Base-by-base conservation (phyloP, 2,888 invertebrate genomes). In the Apodemia zela region DNA sequence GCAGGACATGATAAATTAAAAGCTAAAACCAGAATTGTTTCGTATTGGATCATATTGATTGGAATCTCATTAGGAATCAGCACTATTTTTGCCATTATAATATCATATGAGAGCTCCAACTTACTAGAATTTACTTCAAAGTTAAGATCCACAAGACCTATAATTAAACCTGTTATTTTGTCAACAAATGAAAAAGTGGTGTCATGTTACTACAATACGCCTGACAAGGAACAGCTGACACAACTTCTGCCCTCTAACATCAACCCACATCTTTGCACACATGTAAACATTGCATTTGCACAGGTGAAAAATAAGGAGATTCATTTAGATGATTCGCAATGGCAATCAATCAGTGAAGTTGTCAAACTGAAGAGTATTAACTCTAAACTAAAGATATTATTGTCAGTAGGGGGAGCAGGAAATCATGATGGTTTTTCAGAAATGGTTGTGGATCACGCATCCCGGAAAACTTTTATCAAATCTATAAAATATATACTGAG, bases 211-310 rank as follows among this genome's bases (percentile, higher is more conserved):
- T 96, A 96, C 82, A 93, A 93, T 69, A 89, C 93, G 66, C 94
- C 94, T 5, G 73, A 69, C 63, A 73, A 74, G 63, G 78, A 80
- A 67, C 57, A 60, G 17, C 66, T 18, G 13, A 5, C 63, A n/a
- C 77, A 82, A 68, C 83, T 95, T 63, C 77, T 84, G 73, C 94
- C 95, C 7, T 76, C 84, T 45, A 84, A 92, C 72, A 93, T 97
- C 38, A 94, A 96, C 76, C 93, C 96, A 29, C 82, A 93, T 72
- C 87, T 97, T 64, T 98, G 97, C 80, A 96, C 97, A 1, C 97
- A 97, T 83, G 93, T 97, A 66, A 96, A 96, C 79, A 86, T 97
- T 64, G 97, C 95, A 57, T 95, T 96, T 87, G 95, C 95, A 25
- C 79, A 81, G 65, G 89, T 97, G 51, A 77, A 80, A 5, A 93